Evolutionary conservation across 2,113 vertebrate species (phyloP).

Genomic region (Girardinichthys multiradiatus): DNA sequence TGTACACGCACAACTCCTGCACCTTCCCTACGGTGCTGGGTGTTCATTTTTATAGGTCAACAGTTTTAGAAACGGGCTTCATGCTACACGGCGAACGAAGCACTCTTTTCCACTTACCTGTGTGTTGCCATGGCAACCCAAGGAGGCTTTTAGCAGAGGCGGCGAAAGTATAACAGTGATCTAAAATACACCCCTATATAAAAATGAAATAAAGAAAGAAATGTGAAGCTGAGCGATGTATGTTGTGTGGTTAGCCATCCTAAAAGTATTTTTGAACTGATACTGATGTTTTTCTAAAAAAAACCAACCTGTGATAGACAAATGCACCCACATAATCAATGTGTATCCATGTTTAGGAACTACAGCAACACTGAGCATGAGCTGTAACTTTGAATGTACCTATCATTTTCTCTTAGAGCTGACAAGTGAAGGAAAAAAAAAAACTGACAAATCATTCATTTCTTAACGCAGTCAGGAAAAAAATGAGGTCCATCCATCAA

Average conservation of each 20-base stretch:
- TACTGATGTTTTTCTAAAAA: neutral
- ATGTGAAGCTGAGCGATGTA: constrained; percentile 29
- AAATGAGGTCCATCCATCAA: constrained; percentile 46
- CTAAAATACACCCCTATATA: constrained; percentile 48
- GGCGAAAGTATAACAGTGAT: constrained; percentile 57
- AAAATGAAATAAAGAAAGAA: constrained; percentile 31
- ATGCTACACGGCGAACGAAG: constrained; percentile 60
- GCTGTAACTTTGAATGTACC: neutral
- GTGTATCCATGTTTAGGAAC: constrained; percentile 5
- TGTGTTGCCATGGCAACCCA: constrained; percentile 73
- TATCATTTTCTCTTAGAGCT: constrained; percentile 17
- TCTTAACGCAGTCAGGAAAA: constrained; percentile 36
- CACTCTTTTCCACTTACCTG: constrained; percentile 73
- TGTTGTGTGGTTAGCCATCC: constrained; percentile 13
- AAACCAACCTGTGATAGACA: neutral
- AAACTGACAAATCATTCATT: constrained; percentile 30
- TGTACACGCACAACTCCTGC: constrained; percentile 26
- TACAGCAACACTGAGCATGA: neutral
- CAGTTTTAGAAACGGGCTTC: constrained; percentile 67
- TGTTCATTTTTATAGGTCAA: constrained; percentile 74
- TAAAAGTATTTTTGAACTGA: constrained; percentile 47
- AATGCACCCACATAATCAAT: constrained; percentile 8
- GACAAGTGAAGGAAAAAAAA: constrained; percentile 10
- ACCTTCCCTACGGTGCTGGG: constrained; percentile 59
- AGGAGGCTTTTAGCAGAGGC: constrained; percentile 58